Conservation (phyloP, 2,888 invertebrate genomes). For the Bhutanitis thaidina region DNA sequence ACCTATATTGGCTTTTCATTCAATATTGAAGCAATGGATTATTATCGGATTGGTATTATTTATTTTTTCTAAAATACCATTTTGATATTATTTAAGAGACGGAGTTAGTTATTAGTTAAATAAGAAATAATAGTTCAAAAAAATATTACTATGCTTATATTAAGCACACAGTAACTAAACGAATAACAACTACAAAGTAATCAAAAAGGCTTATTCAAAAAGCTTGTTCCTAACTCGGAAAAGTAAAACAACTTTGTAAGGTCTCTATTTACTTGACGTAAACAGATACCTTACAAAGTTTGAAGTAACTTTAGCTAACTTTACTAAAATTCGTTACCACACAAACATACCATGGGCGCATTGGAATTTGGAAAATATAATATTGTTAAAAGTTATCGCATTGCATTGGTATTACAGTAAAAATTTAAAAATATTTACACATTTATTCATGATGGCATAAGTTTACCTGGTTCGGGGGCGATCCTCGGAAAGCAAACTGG, state of each 20-base stretch:
- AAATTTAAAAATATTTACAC: not conserved
- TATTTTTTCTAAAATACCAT: no score
- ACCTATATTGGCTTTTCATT: no score
- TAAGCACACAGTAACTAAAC: no score
- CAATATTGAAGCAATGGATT: no score
- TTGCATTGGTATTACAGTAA: not conserved
- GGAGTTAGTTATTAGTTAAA: no score
- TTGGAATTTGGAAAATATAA: not conserved
- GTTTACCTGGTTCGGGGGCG: slow-evolving; percentile 74
- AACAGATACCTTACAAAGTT: slow-evolving; percentile 1
- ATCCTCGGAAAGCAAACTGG: slow-evolving; percentile 77
- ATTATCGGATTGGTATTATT: no score
- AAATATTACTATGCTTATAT: no score
- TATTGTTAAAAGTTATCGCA: slow-evolving; percentile 3
- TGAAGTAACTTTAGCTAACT: slow-evolving; percentile 4
- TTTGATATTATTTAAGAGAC: no score
- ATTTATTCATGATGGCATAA: not conserved
- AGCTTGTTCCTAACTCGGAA: no score
- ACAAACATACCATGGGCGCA: slow-evolving; percentile 12
- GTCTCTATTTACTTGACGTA: no score
- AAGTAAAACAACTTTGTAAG: not conserved
- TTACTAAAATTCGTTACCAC: slow-evolving; percentile 7
- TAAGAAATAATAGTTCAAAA: no score
- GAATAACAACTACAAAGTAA: not conserved
- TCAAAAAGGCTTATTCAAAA: no score